phyloP scores from a whole-genome alignment of 2,888 invertebrate genomes.

The Torymus texanus region DNA sequence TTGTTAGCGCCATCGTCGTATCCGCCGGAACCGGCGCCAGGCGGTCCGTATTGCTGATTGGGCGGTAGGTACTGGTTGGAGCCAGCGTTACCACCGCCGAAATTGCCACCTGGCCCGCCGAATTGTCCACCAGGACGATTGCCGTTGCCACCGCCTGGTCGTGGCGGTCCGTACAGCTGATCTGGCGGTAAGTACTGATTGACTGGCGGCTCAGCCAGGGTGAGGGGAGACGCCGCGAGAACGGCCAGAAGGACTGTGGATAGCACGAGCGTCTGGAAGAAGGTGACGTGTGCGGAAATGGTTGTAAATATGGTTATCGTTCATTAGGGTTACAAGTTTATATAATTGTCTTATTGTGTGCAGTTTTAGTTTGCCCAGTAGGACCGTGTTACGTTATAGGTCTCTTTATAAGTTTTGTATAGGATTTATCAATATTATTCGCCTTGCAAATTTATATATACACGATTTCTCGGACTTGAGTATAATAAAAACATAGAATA shows the following conservation, averaged over 20 bases:
- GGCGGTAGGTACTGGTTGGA: constrained; percentile 68
- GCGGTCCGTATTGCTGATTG: constrained; percentile 68
- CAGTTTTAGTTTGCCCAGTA: too few relatives aligned
- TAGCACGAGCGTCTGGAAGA: constrained; percentile 29
- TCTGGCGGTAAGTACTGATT: constrained; percentile 68
- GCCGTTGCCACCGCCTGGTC: constrained; percentile 55
- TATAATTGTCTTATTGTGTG: background rate
- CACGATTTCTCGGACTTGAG: too few relatives aligned
- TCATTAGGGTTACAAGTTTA: background rate
- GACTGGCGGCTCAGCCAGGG: constrained; percentile 68
- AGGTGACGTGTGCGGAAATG: background rate
- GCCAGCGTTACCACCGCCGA: constrained; percentile 35
- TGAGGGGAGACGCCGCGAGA: constrained; percentile 56
- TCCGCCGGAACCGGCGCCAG: constrained; percentile 53
- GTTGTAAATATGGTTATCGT: background rate
- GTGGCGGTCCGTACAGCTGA: constrained; percentile 66
- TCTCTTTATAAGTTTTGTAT: too few relatives aligned
- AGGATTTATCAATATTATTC: too few relatives aligned
- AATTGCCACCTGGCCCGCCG: constrained; percentile 50
- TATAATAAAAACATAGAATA: too few relatives aligned
- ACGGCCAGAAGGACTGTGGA: constrained; percentile 8
- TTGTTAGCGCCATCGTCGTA: constrained; percentile 56
- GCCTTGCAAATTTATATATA: too few relatives aligned
- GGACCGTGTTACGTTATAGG: too few relatives aligned
- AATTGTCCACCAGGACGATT: constrained; percentile 50